Evolutionary conservation across 2,797 vertebrate genomes (phyloP).

Genomic region (Onychomys torridus): DNA sequence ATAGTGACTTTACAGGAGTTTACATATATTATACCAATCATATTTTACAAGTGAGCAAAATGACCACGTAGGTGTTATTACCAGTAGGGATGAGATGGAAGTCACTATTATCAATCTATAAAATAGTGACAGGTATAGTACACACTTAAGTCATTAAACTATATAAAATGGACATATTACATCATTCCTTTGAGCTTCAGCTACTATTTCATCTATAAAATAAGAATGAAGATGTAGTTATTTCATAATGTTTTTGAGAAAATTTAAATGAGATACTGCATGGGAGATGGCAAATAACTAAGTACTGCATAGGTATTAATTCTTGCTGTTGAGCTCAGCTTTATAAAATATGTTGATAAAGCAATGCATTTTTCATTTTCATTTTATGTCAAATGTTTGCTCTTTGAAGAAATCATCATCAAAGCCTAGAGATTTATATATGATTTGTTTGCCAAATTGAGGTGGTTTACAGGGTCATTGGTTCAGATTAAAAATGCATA

Average conservation of each 20-base stretch:
- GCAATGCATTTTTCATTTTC: constrained; percentile 41
- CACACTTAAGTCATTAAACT: background rate
- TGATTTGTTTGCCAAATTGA: background rate
- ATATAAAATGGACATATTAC: background rate
- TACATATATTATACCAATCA: background rate
- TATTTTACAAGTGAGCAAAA: constrained; percentile 37
- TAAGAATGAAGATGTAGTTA: background rate
- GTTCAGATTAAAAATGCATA: background rate
- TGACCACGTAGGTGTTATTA: background rate
- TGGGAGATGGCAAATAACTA: background rate
- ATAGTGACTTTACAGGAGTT: constrained; percentile 32
- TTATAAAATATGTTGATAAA: constrained; percentile 19
- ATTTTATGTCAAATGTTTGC: background rate
- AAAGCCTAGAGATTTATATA: background rate
- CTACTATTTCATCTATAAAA: background rate
- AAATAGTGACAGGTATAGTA: background rate
- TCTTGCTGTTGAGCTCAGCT: background rate
- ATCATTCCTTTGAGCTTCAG: constrained; percentile 37
- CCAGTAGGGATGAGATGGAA: background rate
- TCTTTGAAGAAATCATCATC: background rate
- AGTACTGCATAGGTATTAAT: background rate
- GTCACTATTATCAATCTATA: background rate
- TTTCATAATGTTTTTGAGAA: background rate
- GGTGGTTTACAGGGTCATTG: background rate
- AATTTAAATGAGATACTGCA: constrained; percentile 14